Conservation (phyloP, 1,140 invertebrate genomes). For the Melipona quadrifasciata region DNA sequence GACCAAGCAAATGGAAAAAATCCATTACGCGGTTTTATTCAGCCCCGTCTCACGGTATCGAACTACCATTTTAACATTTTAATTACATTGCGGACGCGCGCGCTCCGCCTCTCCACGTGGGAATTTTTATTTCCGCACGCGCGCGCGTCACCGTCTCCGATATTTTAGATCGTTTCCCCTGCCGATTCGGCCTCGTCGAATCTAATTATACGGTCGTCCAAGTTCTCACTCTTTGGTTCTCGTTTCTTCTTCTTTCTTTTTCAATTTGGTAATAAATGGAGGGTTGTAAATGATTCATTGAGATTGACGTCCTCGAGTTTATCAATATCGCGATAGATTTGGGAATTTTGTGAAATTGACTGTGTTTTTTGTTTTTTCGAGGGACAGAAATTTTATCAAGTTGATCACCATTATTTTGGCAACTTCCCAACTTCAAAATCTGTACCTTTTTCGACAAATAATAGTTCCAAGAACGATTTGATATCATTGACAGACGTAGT, state of each 20-base stretch:
- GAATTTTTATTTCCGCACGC: slow-evolving; percentile 11
- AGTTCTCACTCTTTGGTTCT: neutral
- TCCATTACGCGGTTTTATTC: slow-evolving; percentile 55
- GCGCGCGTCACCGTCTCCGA: too few species aligned
- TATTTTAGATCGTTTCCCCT: neutral
- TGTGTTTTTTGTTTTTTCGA: too few species aligned
- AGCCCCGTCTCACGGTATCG: slow-evolving; percentile 16
- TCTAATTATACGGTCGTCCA: neutral
- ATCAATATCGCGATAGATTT: too few species aligned
- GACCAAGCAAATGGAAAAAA: slow-evolving; percentile 53
- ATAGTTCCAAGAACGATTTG: too few species aligned
- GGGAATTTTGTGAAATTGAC: too few species aligned
- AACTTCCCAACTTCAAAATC: too few species aligned
- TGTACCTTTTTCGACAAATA: too few species aligned
- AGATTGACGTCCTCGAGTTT: neutral
- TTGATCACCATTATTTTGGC: too few species aligned
- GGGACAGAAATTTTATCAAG: too few species aligned
- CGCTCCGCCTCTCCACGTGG: neutral
- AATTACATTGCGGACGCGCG: slow-evolving; percentile 30
- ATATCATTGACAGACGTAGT: too few species aligned
- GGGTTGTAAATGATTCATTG: neutral
- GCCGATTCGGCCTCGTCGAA: neutral
- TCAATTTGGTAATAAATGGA: neutral
- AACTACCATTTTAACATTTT: slow-evolving; percentile 32
- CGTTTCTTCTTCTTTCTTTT: neutral